phyloP scores from a whole-genome alignment of 2,888 invertebrate genomes.

The Tetanocera ferruginea region DNA sequence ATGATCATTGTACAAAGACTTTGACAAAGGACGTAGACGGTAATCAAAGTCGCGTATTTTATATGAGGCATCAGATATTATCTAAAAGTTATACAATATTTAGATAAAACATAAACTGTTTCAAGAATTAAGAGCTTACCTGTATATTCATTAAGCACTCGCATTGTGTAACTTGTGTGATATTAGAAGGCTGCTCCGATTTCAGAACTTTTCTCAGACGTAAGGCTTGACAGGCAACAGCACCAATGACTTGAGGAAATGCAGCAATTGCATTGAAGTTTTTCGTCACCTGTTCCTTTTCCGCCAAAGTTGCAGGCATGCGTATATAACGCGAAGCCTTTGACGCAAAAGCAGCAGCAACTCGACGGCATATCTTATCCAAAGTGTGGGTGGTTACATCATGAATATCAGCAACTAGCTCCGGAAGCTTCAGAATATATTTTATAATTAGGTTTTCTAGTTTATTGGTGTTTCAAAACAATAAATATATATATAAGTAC shows the following conservation, averaged over 20 bases:
- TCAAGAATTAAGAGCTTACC: background rate
- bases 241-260: constrained; percentile 63
- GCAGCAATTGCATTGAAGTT: constrained; percentile 59
- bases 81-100: constrained; percentile 47
- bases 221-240: constrained; percentile 45
- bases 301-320: constrained; percentile 63
- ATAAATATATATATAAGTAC: constrained; percentile 49
- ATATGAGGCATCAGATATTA: constrained; percentile 59
- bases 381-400: constrained; percentile 57
- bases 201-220: constrained; percentile 14
- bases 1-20: constrained; percentile 40
- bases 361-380: constrained; percentile 59
- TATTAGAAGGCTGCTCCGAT: background rate
- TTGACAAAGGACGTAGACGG: constrained; percentile 49
- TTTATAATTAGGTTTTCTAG: too few relatives aligned
- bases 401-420: constrained; percentile 57
- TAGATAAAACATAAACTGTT: background rate
- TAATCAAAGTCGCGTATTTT: constrained; percentile 62
- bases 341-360: constrained; percentile 58
- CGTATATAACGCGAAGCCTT: constrained; percentile 63
- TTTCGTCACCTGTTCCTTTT: constrained; percentile 60
- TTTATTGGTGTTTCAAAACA: too few relatives aligned
- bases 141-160: constrained; percentile 35
- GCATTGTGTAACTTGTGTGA: background rate
- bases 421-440: constrained; percentile 53